Evolutionary conservation across 35 echinoderm and acorn worm genomes (phyloP), one percentile per base, ranked within the genome.

Genomic region (Stichopus chloronotus): DNA sequence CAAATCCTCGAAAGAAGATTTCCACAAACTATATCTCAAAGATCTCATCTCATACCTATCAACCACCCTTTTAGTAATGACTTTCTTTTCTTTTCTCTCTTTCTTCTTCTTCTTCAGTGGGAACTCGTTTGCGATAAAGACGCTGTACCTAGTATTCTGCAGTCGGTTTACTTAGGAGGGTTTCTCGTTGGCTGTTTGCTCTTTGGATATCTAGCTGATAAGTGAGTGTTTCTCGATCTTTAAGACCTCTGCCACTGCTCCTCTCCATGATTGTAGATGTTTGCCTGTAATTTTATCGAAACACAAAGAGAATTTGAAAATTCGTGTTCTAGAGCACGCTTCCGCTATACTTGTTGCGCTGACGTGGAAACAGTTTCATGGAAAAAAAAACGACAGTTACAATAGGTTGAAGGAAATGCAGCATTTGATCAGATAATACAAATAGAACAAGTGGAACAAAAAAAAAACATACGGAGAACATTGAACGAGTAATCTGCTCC

Each of bases 121-220:
- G 52, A 85, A 5, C 55, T 85, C 21, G 82, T 85, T 59, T 85
- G 82, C 17, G 82, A 85, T 58, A 59, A 85, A 57, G 56, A 16
- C 19, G 52, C 82, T n/a, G 17, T 85, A 23, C 82, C 82, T 13
- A 85, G n/a, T 23, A 2, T 85, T n/a, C 82, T 85, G 2, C 54
- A 58, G 55, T 85, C 82, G n/a, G 52, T 53, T 4, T 85, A 53
- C 21, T 10, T 85, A n/a, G 82, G 17, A 21, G 82, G 82, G 10
- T 10, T 85, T 4, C 82, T 85, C 82, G 13, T 85, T 30, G 82
- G 55, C 7, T 58, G 55, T 14, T 16, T 85, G 5, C 1, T 85
- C 5, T 85, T 85, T 21, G 82, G 82, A n/a, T 85, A 58, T 58
- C 55, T 58, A 58, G 82, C 82, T 53, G 82, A 85, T 56, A 57